Percentiles rank a stretch among this genome's conserved stretches.
These are phyloP conservation scores for Peucedramus taeniatus DNA, from an alignment of 2,113 vertebrate species.

Conservation along the genomic window DNA sequence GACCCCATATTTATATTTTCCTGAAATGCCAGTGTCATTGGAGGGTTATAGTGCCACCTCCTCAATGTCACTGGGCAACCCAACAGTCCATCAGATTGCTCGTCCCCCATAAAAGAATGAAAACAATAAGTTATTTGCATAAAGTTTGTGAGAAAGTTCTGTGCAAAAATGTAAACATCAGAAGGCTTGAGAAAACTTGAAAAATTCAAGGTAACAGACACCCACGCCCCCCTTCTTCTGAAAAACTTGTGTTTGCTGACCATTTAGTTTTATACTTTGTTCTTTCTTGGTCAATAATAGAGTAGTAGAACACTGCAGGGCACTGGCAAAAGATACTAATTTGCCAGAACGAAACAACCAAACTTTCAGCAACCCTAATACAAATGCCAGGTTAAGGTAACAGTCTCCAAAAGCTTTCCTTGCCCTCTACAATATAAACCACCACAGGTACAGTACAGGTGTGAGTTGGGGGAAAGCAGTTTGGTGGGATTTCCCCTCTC, in stretches of 20 bases:
- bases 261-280: not conserved
- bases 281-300: not conserved
- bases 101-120: no score
- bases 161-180: no score
- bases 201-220: no score
- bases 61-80: no score
- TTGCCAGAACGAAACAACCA: not conserved
- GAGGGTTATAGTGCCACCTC: no score
- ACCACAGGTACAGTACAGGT: not conserved
- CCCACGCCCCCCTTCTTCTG: not conserved
- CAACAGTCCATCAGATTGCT: no score
- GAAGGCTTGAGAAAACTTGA: no score
- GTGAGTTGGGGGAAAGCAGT: not conserved
- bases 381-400: not conserved
- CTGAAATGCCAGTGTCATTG: no score
- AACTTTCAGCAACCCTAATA: not conserved
- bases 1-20: no score
- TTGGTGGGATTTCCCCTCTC: fast-evolving
- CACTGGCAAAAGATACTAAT: not conserved
- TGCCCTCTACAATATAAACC: not conserved
- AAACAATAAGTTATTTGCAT: no score
- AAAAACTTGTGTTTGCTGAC: not conserved
- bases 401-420: not conserved
- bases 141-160: no score
- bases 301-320: not conserved